These are phyloP conservation scores for Meloe dianella DNA, from an alignment of 2,888 invertebrate species.

Conservation along the genomic window DNA sequence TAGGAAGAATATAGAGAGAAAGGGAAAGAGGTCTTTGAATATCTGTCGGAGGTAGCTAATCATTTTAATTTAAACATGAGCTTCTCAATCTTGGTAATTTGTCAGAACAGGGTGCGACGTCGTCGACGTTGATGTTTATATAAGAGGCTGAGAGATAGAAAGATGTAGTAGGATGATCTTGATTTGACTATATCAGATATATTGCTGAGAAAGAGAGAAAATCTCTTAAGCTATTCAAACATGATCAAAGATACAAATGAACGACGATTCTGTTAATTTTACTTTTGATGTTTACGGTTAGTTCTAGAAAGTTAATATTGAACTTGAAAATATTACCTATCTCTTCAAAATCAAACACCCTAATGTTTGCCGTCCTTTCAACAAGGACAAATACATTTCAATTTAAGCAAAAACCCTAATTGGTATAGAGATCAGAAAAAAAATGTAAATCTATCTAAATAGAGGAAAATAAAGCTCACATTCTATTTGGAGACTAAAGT, in stretches of 20 bases:
- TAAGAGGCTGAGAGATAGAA: neutral
- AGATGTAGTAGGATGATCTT: slow-evolving; percentile 38
- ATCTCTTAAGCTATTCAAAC: slow-evolving; percentile 48
- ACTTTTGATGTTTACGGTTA: slow-evolving; percentile 50
- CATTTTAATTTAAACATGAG: slow-evolving; percentile 46
- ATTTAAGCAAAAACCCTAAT: neutral
- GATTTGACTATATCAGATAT: slow-evolving; percentile 39
- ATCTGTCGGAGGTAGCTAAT: slow-evolving; percentile 36
- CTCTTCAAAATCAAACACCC: slow-evolving; percentile 12
- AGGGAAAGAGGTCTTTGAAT: slow-evolving; percentile 15
- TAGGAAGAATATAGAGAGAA: slow-evolving; percentile 10
- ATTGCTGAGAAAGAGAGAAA: slow-evolving; percentile 54
- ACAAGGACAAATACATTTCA: neutral
- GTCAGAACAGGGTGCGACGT: slow-evolving; percentile 34
- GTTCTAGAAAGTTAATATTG: slow-evolving; percentile 47
- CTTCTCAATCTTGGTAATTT: slow-evolving; percentile 47
- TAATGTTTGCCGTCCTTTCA: slow-evolving; percentile 2
- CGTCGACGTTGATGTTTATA: neutral
- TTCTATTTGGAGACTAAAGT: slow-evolving; percentile 16
- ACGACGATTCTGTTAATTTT: slow-evolving; percentile 51
- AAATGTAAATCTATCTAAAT: neutral
- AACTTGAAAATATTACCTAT: slow-evolving; percentile 28
- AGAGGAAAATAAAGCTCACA: neutral
- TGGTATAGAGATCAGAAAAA: neutral
- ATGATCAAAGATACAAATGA: slow-evolving; percentile 53